Conservation (phyloP, 2,888 invertebrate species). For the Malachius bipustulatus region DNA sequence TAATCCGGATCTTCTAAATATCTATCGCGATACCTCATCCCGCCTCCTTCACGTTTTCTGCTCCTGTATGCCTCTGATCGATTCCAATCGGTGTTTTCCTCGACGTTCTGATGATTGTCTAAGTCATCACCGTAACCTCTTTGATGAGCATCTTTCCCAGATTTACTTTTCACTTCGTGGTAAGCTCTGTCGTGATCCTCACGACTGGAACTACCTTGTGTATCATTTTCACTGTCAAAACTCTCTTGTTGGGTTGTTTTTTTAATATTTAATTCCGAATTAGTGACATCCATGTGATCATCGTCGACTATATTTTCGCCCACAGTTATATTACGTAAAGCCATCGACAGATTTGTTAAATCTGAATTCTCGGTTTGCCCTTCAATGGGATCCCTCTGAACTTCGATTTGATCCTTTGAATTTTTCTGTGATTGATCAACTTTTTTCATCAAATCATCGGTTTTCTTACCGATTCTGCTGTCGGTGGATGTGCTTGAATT, state of each 20-base stretch:
- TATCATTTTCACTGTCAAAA: conserved; percentile 31
- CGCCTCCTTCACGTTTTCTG: too few species aligned
- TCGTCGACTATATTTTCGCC: conserved; percentile 30
- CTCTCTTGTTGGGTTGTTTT: conserved; percentile 29
- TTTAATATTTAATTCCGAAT: not conserved
- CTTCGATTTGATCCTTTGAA: conserved; percentile 6
- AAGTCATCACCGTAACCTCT: too few species aligned
- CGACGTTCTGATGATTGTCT: too few species aligned
- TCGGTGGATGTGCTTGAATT: conserved; percentile 4
- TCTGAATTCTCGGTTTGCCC: conserved; percentile 25
- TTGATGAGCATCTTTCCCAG: conserved; percentile 1
- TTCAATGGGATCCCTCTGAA: conserved; percentile 28
- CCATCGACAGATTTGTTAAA: conserved; percentile 25
- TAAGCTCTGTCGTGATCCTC: conserved; percentile 17
- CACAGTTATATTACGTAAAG: conserved; percentile 32
- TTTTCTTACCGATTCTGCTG: conserved; percentile 10
- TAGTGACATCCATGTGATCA: conserved; percentile 8
- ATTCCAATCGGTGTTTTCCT: conserved; percentile 17
- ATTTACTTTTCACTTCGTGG: conserved; percentile 7
- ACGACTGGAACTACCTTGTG: too few species aligned
- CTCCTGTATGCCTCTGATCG: conserved; percentile 27
- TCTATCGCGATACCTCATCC: conserved; percentile 28
- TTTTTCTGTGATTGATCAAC: conserved; percentile 12
- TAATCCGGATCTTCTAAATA: conserved; percentile 60
- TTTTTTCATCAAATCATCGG: conserved; percentile 8